phyloP scores from a whole-genome alignment of 2,888 invertebrate species.

The Erynnis tages region DNA sequence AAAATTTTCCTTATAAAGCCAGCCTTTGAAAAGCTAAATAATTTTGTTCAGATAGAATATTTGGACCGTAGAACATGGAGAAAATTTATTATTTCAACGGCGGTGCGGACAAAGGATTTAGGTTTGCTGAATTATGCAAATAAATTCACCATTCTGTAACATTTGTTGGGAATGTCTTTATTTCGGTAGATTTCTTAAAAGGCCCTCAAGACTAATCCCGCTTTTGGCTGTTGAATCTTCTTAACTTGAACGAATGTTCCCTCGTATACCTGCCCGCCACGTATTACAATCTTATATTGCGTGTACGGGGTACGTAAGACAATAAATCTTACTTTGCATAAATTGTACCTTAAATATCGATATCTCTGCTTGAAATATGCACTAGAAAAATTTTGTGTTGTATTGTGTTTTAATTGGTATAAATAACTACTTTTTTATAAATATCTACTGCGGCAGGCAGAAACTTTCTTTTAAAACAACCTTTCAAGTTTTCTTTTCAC shows the following conservation, averaged over 20 bases:
- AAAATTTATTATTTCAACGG: slow-evolving; percentile 77
- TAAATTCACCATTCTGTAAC: slow-evolving; percentile 80
- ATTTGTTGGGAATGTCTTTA: slow-evolving; percentile 80
- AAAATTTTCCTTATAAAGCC: slow-evolving; percentile 43
- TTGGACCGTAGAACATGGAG: slow-evolving; percentile 71
- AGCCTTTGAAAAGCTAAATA: slow-evolving; percentile 68
- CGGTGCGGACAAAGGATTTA: slow-evolving; percentile 77
- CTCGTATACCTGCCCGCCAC: slow-evolving; percentile 48
- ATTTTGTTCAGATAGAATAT: slow-evolving; percentile 70
- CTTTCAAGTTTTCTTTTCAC: too few species aligned
- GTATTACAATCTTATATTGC: slow-evolving; percentile 42
- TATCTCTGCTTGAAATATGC: too few species aligned
- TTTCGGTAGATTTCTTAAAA: slow-evolving; percentile 76
- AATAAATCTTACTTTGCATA: slow-evolving; percentile 8
- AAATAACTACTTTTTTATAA: too few species aligned
- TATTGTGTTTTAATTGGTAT: too few species aligned
- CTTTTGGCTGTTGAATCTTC: slow-evolving; percentile 64
- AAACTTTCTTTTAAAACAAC: too few species aligned
- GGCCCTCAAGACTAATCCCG: slow-evolving; percentile 66
- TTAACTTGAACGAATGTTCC: slow-evolving; percentile 51
- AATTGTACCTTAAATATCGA: too few species aligned
- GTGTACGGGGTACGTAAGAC: slow-evolving; percentile 31
- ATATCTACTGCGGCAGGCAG: too few species aligned
- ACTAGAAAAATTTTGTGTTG: too few species aligned
- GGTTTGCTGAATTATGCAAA: slow-evolving; percentile 80